Conservation (phyloP, 2,797 vertebrate species). For the Cuniculus paca region DNA sequence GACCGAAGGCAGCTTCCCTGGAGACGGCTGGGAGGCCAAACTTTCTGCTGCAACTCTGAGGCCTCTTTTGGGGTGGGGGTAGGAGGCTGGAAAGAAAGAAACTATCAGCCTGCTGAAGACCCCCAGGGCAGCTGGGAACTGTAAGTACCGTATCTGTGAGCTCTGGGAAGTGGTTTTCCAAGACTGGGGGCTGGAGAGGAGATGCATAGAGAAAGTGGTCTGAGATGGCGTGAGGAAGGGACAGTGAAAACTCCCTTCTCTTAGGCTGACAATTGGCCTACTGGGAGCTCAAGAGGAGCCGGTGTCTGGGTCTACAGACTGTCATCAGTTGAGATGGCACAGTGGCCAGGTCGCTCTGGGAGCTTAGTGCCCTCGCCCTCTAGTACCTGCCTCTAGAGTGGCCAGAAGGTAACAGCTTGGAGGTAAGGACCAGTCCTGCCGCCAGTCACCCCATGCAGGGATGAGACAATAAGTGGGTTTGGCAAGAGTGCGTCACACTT, state of each 20-base stretch:
- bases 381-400: too few relatives aligned
- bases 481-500: not conserved
- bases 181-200: not conserved
- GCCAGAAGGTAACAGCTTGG: not conserved
- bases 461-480: not conserved
- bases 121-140: not conserved
- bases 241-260: not conserved
- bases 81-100: slow-evolving; percentile 45
- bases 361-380: not conserved
- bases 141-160: slow-evolving; percentile 85
- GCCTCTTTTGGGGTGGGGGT: slow-evolving; percentile 43
- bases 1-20: slow-evolving; percentile 68
- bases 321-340: not conserved
- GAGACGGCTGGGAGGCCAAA: slow-evolving; percentile 62
- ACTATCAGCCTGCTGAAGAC: slow-evolving; percentile 43
- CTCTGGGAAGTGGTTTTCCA: not conserved
- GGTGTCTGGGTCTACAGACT: fast-evolving
- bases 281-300: not conserved
- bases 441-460: not conserved
- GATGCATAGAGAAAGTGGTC: not conserved
- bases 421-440: not conserved
- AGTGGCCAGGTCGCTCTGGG: not conserved
- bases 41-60: slow-evolving; percentile 62
- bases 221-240: not conserved
- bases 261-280: not conserved